Percentiles rank a stretch among this genome's conserved stretches.
Conservation (phyloP, 1,140 invertebrate species). For the Akabosia matsudoensis region DNA sequence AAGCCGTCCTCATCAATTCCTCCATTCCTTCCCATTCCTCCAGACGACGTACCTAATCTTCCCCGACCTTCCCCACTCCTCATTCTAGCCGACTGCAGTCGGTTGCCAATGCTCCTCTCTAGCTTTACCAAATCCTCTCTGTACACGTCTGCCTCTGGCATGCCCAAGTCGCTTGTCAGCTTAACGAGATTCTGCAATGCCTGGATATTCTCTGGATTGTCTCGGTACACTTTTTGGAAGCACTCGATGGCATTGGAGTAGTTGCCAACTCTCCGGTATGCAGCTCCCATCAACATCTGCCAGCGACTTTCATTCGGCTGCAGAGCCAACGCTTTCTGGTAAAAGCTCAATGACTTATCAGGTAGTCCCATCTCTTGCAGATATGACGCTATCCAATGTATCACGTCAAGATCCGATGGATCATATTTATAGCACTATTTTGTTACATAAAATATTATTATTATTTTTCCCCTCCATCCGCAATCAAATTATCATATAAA, state of each 20-base stretch:
- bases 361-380: slow-evolving; percentile 84
- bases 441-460: too few relatives aligned
- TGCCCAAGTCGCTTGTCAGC: slow-evolving; percentile 74
- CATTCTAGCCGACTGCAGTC: not conserved
- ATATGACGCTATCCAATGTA: slow-evolving; percentile 88
- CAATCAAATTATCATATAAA: too few relatives aligned
- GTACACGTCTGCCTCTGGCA: slow-evolving; percentile 76
- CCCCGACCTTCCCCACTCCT: not conserved
- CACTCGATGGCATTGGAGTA: slow-evolving; percentile 76
- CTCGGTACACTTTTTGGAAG: slow-evolving; percentile 60
- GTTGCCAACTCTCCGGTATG: slow-evolving; percentile 75
- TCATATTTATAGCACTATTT: slow-evolving; percentile 83
- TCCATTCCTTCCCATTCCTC: not conserved
- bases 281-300: slow-evolving; percentile 78
- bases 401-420: slow-evolving; percentile 81
- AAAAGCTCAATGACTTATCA: slow-evolving; percentile 84
- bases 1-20: not conserved
- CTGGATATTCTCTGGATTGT: slow-evolving; percentile 47
- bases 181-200: slow-evolving; percentile 77
- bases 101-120: slow-evolving; percentile 59
- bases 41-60: not conserved
- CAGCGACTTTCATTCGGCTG: slow-evolving; percentile 81
- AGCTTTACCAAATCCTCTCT: slow-evolving; percentile 73
- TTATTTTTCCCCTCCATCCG: too few relatives aligned
- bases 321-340: slow-evolving; percentile 81